Evolutionary conservation across 35 echinoderm and acorn worm species (phyloP), one percentile per base, ranked within the genome.

Genomic region (Ptychodera flava): DNA sequence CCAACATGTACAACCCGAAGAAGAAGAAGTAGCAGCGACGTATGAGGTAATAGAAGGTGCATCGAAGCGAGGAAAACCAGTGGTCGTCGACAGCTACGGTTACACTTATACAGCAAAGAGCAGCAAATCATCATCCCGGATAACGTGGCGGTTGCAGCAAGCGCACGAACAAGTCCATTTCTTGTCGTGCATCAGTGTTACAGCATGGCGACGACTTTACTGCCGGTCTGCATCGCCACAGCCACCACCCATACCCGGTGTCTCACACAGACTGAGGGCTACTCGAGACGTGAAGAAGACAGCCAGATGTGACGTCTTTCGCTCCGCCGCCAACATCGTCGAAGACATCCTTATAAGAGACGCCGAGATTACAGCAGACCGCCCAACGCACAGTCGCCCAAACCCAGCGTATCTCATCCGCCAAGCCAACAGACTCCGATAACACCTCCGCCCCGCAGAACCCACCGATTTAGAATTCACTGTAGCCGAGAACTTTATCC

Each of bases 351-450:
- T 64, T 12, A 64, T 64, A 22, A 84, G 15, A 35, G 83, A n/a
- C 28, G 16, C 83, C 10, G 15, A 84, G 16, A 35, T 84, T 84
- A 30, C 28, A 0, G 15, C n/a, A 16, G 10, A 34, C 83, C n/a
- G 16, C 31, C 16, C 16, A 32, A 16, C 35, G 83, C 36, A 32
- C 45, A 12, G 35, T 16, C 80, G 33, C n/a, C 31, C 2, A 35
- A 34, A 35, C 0, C 35, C 36, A 6, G 15, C 83, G 16, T 16
- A 16, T 0, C 15, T 84, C 16, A 30, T 35, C 33, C 10, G 83
- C 16, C 6, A 15, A 35, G 83, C 83, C 31, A 84, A 84, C 83
- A 10, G 83, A 36, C 83, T 36, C 35, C 83, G 83, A 16, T 16
- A 84, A 34, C 22, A 10, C 0, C 28, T 33, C 30, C 83, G 83